phyloP scores from a whole-genome alignment of 2,113 vertebrate genomes.

The Pterocles orientalis region DNA sequence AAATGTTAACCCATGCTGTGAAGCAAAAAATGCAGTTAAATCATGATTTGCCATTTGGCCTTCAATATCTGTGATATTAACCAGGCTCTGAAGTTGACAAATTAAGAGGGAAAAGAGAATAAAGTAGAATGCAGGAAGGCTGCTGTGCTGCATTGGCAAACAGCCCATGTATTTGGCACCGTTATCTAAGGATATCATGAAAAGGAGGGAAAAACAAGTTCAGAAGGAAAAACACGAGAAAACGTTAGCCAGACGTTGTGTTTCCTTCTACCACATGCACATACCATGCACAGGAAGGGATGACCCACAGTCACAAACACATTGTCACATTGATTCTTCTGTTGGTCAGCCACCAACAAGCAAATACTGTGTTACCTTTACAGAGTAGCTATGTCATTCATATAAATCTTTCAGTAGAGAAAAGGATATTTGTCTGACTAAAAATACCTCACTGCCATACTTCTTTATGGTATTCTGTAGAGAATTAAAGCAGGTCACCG shows the following conservation, averaged over 20 bases:
- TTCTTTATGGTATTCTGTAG: background rate
- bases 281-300: background rate
- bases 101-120: slow-evolving; percentile 9
- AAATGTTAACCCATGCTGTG: background rate
- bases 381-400: background rate
- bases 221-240: background rate
- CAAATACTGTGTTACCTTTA: background rate
- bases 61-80: slow-evolving; percentile 21
- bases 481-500: background rate
- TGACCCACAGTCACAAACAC: background rate
- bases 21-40: slow-evolving; percentile 13
- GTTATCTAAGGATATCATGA: background rate
- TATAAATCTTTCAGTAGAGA: background rate
- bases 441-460: background rate
- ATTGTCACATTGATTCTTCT: background rate
- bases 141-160: background rate
- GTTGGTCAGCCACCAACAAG: background rate
- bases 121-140: background rate
- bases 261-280: background rate
- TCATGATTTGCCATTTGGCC: slow-evolving; percentile 18
- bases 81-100: slow-evolving; percentile 11
- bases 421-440: background rate
- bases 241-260: background rate
- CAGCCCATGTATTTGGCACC: background rate
- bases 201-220: background rate